A percentile compares a stretch with the other conserved stretches of the same genome.
Evolutionary conservation across 35 echinoderm and acorn worm species (phyloP).

Genomic region (Heliocidaris erythrogramma): DNA sequence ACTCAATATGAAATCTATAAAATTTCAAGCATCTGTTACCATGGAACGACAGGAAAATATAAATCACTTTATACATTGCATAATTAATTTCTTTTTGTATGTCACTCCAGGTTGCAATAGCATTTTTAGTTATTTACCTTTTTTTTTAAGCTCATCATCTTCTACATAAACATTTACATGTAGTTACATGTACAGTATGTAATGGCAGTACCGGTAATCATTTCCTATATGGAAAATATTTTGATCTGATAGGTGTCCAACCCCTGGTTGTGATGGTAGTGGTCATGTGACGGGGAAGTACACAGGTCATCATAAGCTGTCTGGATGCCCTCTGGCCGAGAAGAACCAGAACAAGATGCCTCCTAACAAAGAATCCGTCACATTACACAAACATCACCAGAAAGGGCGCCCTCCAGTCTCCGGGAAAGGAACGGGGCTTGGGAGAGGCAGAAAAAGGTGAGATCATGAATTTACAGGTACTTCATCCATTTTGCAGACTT

Average conservation of each 20-base stretch:
- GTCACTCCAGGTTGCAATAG: too few relatives aligned
- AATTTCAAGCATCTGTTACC: too few relatives aligned
- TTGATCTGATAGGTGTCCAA: conserved; percentile 78
- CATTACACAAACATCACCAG: background rate
- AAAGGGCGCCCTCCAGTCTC: conserved; percentile 82
- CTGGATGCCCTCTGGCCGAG: conserved; percentile 90
- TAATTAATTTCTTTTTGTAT: too few relatives aligned
- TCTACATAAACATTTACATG: too few relatives aligned
- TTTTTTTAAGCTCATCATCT: too few relatives aligned
- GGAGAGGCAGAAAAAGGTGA: conserved; percentile 78
- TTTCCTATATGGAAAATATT: background rate
- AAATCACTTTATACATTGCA: too few relatives aligned
- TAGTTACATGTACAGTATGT: too few relatives aligned
- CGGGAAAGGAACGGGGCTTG: conserved; percentile 40
- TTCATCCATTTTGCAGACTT: too few relatives aligned
- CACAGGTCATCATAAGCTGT: conserved; percentile 84
- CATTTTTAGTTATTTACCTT: too few relatives aligned
- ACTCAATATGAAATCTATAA: too few relatives aligned
- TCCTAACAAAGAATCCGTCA: conserved; percentile 16
- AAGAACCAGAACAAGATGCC: conserved; percentile 60
- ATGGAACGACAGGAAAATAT: too few relatives aligned
- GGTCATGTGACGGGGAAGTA: conserved; percentile 98
- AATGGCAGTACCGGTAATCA: too few relatives aligned
- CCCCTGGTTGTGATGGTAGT: conserved; percentile 84
- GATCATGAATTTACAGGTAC: background rate